Evolutionary conservation across 2,888 invertebrate genomes (phyloP), one percentile per base, ranked within the genome.

Genomic region (Lepidochitona cinerea): DNA sequence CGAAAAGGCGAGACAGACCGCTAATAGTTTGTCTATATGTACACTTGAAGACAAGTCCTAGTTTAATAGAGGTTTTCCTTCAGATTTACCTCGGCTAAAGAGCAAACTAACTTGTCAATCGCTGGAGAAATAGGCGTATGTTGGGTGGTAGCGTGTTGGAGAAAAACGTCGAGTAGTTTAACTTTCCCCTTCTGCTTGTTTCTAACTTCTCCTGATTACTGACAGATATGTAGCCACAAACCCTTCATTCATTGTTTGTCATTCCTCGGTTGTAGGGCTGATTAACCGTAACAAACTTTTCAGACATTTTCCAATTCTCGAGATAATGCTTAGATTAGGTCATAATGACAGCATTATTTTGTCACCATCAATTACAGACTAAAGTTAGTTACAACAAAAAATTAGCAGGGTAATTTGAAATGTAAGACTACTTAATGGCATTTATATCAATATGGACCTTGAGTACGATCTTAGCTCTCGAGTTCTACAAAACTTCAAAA

Each of bases 71-170:
- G 59, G 59, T 18, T 3, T 59, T 59, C 29, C 32, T 59, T 9
- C 26, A 26, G 59, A 1, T 59, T 59, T 59, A 59, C 12, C 26
- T 29, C 59, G 59, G 59, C 59, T 59, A 59, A 59, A 29, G 59
- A 59, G 59, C 59, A 59, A 23, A 59, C 23, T 32, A 59, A 59
- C 59, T 59, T 59, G 59, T 59, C 59, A 59, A 59, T 59, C 59
- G 59, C 29, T 26, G 23, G 2, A 23, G 14, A 59, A 23, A 23
- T 29, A 23, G 29, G 12, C 59, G 59, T 29, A 59, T 29, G 59
- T 26, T 29, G 7, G 26, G 26, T 32, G 59, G 59, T 59, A 32
- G 32, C 59, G 59, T 59, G 59, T 59, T 59, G 32, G 59, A 59
- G 59, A 23, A 59, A 59, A 59, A 14, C 26, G 59, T 18, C 41